Conservation (phyloP, 2,797 vertebrate genomes). For the Channallabes apus region DNA sequence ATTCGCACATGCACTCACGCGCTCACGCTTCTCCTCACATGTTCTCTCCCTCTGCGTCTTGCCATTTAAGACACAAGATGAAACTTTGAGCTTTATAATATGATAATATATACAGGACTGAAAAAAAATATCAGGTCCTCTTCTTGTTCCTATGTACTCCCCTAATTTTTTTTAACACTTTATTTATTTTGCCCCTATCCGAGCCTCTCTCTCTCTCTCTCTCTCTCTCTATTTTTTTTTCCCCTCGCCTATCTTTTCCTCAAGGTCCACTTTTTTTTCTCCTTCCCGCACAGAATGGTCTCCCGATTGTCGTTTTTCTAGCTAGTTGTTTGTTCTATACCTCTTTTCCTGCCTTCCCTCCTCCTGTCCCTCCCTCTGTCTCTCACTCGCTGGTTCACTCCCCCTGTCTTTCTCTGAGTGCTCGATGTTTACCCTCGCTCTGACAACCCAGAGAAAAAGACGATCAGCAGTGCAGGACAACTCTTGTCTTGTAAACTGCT, state of each 20-base stretch:
- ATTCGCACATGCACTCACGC: neutral
- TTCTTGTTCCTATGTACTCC: neutral
- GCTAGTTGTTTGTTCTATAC: constrained; percentile 36
- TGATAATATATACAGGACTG: neutral
- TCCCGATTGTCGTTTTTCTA: constrained; percentile 1
- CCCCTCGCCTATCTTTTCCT: constrained; percentile 18
- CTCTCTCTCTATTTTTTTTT: neutral
- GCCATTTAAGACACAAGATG: constrained; percentile 17
- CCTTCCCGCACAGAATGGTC: neutral
- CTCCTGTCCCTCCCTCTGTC: constrained; percentile 22
- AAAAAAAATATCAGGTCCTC: constrained; percentile 9
- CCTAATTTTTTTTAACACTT: neutral
- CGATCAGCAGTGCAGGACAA: constrained; percentile 9
- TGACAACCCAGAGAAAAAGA: constrained; percentile 39
- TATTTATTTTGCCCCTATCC: neutral
- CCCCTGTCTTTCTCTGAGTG: constrained; percentile 14
- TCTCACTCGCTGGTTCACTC: neutral
- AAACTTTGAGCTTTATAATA: constrained; percentile 32
- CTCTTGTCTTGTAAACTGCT: constrained; percentile 4
- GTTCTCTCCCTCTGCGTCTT: neutral
- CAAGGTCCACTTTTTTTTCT: neutral
- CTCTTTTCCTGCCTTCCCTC: constrained; percentile 34
- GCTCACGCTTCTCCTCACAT: neutral
- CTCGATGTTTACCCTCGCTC: constrained; percentile 46
- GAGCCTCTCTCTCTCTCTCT: constrained; percentile 8